Conservation (phyloP, 2,888 invertebrate genomes). For the Pandemis cinnamomeana region DNA sequence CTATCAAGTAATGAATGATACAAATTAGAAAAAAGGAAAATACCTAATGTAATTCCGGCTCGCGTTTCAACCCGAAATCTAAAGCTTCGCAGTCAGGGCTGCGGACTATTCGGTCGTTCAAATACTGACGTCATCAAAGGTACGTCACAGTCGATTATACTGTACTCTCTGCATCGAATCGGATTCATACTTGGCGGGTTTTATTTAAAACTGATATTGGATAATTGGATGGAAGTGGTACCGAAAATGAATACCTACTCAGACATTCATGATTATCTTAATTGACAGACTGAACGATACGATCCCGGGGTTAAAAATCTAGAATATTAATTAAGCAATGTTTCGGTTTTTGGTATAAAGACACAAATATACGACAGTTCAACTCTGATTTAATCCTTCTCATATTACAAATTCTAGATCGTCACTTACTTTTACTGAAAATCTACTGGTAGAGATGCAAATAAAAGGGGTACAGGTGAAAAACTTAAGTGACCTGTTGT, state of each 20-base stretch:
- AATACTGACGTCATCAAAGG: no score
- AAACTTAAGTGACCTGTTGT: no score
- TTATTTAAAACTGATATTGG: conserved; percentile 12
- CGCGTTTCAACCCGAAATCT: no score
- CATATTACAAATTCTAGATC: neutral
- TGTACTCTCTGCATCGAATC: neutral
- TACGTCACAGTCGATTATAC: neutral
- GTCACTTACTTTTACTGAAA: neutral
- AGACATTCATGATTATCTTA: conserved; percentile 41
- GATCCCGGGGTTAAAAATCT: conserved; percentile 27
- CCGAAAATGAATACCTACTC: conserved; percentile 34
- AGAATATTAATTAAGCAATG: conserved; percentile 30
- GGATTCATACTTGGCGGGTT: conserved; percentile 2
- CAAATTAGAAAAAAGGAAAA: no score
- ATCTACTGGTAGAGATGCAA: neutral
- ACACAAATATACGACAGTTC: neutral
- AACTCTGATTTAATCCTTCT: neutral
- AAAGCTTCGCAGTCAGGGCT: no score
- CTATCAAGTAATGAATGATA: no score
- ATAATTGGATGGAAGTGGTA: conserved; percentile 10
- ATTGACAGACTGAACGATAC: conserved; percentile 31
- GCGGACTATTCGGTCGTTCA: no score
- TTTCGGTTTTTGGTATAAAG: neutral
- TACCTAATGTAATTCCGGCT: no score
- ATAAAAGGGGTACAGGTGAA: neutral